Evolutionary conservation across 2,797 vertebrate genomes (phyloP).

Genomic region (Brachymystax lenok): DNA sequence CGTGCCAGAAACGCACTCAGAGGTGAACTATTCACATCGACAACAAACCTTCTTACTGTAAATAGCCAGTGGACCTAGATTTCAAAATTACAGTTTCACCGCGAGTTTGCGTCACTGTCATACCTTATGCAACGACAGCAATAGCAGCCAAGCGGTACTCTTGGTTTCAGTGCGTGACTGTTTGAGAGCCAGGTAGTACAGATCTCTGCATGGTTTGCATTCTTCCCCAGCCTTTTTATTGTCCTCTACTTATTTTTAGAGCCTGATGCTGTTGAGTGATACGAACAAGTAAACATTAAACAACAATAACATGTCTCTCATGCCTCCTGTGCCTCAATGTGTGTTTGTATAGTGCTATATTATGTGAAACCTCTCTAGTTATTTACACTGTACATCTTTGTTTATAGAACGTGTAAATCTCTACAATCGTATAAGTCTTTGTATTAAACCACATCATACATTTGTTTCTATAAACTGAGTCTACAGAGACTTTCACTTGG

Average conservation of each 20-base stretch:
- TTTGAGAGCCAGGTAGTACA: neutral
- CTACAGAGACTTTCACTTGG: neutral
- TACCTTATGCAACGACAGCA: slow-evolving; percentile 30
- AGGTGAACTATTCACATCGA: slow-evolving; percentile 37
- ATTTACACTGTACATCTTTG: neutral
- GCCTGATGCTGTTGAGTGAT: neutral
- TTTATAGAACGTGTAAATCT: neutral
- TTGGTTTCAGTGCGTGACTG: slow-evolving; percentile 22
- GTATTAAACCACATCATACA: neutral
- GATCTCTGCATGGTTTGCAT: slow-evolving; percentile 35
- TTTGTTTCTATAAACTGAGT: neutral
- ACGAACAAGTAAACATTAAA: neutral
- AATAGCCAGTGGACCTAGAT: slow-evolving; percentile 36
- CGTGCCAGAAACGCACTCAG: slow-evolving; percentile 46
- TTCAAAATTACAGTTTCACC: slow-evolving; percentile 13
- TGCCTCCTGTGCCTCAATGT: neutral
- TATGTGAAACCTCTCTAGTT: neutral
- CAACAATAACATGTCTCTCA: neutral
- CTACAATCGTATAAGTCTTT: neutral
- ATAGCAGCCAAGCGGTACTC: slow-evolving; percentile 14
- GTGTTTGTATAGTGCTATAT: neutral
- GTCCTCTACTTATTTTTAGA: slow-evolving; percentile 3
- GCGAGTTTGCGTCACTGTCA: slow-evolving; percentile 37
- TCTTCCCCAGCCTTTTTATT: slow-evolving; percentile 1
- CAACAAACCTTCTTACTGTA: slow-evolving; percentile 33